Evolutionary conservation across 2,888 invertebrate species (phyloP).

Genomic region (Herminia tarsipennalis): DNA sequence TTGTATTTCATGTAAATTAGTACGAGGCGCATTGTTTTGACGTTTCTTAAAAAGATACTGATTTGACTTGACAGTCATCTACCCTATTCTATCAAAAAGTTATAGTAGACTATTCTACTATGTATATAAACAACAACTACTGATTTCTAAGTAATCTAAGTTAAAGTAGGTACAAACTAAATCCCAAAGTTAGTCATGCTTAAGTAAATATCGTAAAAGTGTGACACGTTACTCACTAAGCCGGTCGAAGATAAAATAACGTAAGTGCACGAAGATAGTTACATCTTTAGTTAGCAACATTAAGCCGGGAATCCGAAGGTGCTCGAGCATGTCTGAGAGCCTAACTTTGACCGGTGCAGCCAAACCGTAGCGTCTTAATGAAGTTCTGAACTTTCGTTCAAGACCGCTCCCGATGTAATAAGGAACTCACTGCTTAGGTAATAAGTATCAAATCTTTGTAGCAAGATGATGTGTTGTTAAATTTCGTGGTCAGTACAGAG

Average conservation of each 20-base stretch:
- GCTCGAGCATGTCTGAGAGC: conserved; percentile 64
- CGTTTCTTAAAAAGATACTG: no score
- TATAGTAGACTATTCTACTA: no score
- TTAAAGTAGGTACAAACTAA: background rate
- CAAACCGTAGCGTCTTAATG: conserved; percentile 77
- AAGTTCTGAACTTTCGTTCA: conserved; percentile 67
- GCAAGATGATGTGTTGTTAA: conserved; percentile 40
- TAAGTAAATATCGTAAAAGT: conserved; percentile 54
- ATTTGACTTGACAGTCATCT: no score
- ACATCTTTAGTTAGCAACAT: conserved; percentile 61
- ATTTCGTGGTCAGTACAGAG: conserved; percentile 56
- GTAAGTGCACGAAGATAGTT: conserved; percentile 45
- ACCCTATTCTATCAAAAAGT: no score
- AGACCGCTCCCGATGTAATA: conserved; percentile 46
- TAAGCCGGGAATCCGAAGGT: conserved; percentile 59
- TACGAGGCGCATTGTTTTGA: no score
- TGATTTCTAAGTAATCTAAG: no score
- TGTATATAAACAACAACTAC: no score
- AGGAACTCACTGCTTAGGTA: conserved; percentile 44
- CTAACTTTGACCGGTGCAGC: conserved; percentile 68
- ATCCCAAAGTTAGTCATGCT: conserved; percentile 23
- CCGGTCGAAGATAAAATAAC: conserved; percentile 52
- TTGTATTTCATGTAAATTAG: no score
- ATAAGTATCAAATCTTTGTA: conserved; percentile 53
- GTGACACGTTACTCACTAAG: conserved; percentile 59